These are phyloP conservation scores for Lasioglossum albipes DNA, from an alignment of 1,140 invertebrate species.

Conservation along the genomic window DNA sequence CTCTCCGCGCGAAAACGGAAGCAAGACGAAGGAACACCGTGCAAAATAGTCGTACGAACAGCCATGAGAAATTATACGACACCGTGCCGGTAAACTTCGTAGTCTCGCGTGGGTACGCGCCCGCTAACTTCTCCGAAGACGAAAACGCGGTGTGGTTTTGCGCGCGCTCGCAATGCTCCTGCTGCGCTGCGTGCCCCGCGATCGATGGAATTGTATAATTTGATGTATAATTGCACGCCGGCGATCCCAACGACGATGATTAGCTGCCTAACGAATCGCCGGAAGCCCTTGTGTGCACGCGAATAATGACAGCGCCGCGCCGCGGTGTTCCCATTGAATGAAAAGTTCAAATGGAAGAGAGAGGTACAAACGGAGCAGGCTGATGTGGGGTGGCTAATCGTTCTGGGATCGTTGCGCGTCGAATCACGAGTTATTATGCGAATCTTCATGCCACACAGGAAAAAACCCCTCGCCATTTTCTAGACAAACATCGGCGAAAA, in stretches of 20 bases:
- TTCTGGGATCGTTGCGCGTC: neutral
- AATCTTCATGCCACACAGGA: no score
- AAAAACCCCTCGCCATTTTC: no score
- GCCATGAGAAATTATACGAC: slow-evolving; percentile 2
- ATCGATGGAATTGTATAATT: slow-evolving; percentile 15
- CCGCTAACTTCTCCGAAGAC: neutral
- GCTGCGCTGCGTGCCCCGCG: slow-evolving; percentile 2
- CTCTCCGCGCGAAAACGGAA: neutral
- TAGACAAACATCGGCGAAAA: no score
- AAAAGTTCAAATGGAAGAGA: neutral
- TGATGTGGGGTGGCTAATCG: neutral
- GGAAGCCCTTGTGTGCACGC: slow-evolving; percentile 19
- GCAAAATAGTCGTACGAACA: neutral
- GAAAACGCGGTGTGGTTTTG: neutral
- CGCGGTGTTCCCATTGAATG: neutral
- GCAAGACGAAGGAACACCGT: neutral
- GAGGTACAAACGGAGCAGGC: neutral
- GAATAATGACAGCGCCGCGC: slow-evolving; percentile 1
- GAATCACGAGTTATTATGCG: no score
- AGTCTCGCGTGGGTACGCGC: neutral
- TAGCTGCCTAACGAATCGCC: slow-evolving; percentile 34
- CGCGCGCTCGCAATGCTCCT: neutral
- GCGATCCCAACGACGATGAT: slow-evolving; percentile 29
- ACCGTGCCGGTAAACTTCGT: slow-evolving; percentile 3
- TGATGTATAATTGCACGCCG: slow-evolving; percentile 8